These are phyloP conservation scores for Pseudococcus jackbeardsleyi DNA, from an alignment of 2,888 invertebrate species.

Conservation along the genomic window DNA sequence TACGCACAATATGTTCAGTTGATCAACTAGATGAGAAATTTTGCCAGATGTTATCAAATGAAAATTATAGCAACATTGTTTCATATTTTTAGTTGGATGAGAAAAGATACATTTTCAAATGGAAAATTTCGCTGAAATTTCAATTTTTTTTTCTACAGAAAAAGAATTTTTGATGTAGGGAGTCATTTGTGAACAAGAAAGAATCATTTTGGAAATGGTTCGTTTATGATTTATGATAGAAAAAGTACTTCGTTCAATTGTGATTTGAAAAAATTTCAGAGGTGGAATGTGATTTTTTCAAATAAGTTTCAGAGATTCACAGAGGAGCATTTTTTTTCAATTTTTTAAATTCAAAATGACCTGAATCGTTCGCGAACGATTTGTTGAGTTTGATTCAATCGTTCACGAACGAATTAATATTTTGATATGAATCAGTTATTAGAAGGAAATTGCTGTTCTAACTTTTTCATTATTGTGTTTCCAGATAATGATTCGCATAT, in stretches of 20 bases:
- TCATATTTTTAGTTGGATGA: neutral
- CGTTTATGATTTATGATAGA: neutral
- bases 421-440: neutral
- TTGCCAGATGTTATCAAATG: neutral
- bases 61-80: neutral
- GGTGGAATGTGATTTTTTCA: neutral
- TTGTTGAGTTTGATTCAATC: conserved; percentile 1
- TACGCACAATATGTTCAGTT: neutral
- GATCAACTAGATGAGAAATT: neutral
- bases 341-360: too few relatives aligned
- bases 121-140: neutral
- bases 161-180: too few relatives aligned
- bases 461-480: too few relatives aligned
- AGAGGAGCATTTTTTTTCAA: neutral
- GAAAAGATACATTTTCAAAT: neutral
- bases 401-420: neutral
- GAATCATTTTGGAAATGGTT: neutral
- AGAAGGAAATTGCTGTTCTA: neutral
- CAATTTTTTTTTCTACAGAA: too few relatives aligned
- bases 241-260: neutral
- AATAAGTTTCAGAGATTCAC: neutral
- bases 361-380: neutral
- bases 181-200: neutral
- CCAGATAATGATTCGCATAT: too few relatives aligned
- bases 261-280: neutral